These are phyloP conservation scores for Pseudonaja textilis DNA, from an alignment of 2,113 vertebrate genomes.

Conservation along the genomic window DNA sequence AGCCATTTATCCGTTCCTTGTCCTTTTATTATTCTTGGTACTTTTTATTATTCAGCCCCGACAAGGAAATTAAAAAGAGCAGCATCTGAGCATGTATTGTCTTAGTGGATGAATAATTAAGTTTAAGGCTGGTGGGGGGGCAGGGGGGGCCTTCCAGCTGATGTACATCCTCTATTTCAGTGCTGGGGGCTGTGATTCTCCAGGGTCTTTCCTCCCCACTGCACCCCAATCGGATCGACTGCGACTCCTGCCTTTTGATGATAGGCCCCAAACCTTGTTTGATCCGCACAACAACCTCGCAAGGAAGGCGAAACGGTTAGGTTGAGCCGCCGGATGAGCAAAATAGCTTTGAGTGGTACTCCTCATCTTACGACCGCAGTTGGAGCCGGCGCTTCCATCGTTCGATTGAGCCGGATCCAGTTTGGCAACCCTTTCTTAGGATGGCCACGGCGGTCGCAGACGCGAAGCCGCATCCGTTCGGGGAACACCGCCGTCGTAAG, in stretches of 20 bases:
- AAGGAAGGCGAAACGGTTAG: background rate
- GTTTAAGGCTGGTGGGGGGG: background rate
- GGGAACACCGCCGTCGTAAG: background rate
- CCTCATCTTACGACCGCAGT: background rate
- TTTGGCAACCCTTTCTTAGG: background rate
- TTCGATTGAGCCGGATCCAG: background rate
- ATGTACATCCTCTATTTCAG: background rate
- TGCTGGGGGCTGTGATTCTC: background rate
- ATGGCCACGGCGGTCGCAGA: too few relatives aligned
- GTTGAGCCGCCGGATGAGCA: background rate
- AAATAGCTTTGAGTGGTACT: background rate
- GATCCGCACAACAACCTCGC: background rate
- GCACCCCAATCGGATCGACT: background rate
- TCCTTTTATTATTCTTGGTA: background rate
- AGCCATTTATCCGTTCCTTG: background rate
- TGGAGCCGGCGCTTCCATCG: accelerated
- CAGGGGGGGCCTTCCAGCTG: background rate
- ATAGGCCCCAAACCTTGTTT: background rate
- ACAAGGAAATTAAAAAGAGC: background rate
- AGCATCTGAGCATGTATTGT: background rate
- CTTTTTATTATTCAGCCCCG: background rate
- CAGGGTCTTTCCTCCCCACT: background rate
- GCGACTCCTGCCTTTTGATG: background rate
- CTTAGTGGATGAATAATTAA: background rate
- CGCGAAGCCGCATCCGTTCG: accelerated